Evolutionary conservation across 1,140 invertebrate genomes (phyloP), one percentile per base, ranked within the genome.

Genomic region (Chymomyza costata): DNA sequence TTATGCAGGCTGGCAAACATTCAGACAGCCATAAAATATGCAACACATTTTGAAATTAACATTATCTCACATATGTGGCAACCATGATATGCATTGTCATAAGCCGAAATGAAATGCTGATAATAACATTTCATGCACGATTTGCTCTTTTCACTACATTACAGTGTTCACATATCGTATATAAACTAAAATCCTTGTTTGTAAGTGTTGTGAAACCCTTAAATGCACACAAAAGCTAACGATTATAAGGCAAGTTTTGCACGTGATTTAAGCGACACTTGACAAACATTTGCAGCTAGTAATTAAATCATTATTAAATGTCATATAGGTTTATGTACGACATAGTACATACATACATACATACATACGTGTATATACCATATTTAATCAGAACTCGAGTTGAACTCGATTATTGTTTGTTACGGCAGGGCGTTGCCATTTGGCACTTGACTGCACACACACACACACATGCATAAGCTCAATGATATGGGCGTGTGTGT

Each of bases 251-350:
- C 32, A 25, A 10, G 21, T 5, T 25, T 38, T 19, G 19, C 40
- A 25, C n/a, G 15, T 31, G 45, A 38, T 59, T 55, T 14, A 3
- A 55, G 40, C 25, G 15, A 21, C 35, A 46, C 16, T 50, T 35
- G 10, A 59, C 35, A 57, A 35, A 18, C 46, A 35, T 45, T 56
- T n/a, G 45, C 40, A 45, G 51, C 32, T 35, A 45, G 46, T 54
- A 65, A 74, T 76, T 74, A 74, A 76, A 70, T 70, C 52, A 65
- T 74, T 54, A 69, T 64, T 60, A 54, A 49, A 50, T 51, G 39
- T 21, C 34, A 44, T 11, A 44, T n/a, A n/a, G n/a, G n/a, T n/a
- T n/a, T n/a, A n/a, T n/a, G n/a, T n/a, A n/a, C n/a, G n/a, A n/a
- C n/a, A n/a, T n/a, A n/a, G n/a, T n/a, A n/a, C n/a, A n/a, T n/a